Evolutionary conservation across 2,113 vertebrate species (phyloP).

Genomic region (Turnix velox): DNA sequence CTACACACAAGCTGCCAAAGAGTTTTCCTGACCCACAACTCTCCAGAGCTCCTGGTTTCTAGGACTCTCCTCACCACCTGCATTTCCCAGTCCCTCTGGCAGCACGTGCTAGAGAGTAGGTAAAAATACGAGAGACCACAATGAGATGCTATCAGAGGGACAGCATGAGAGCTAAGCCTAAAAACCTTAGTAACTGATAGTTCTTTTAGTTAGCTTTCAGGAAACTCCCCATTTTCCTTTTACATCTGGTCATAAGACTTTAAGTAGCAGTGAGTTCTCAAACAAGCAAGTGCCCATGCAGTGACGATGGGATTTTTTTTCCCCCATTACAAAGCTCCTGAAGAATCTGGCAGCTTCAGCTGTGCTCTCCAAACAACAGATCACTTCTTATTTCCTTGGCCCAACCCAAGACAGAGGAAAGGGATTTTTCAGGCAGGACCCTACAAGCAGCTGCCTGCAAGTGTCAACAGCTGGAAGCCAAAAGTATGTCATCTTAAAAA

Average conservation of each 20-base stretch:
- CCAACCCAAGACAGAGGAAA: neutral
- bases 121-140: neutral
- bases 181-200: neutral
- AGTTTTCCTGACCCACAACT: neutral
- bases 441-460: slow-evolving; percentile 3
- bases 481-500: neutral
- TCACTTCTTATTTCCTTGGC: neutral
- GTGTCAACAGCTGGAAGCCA: slow-evolving; percentile 42
- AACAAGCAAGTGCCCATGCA: neutral
- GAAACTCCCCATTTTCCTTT: neutral
- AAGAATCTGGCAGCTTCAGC: slow-evolving; percentile 50
- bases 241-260: neutral
- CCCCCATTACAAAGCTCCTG: neutral
- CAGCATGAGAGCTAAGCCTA: neutral
- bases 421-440: neutral
- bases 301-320: neutral
- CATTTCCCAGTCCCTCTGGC: neutral
- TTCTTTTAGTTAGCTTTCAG: neutral
- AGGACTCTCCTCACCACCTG: neutral
- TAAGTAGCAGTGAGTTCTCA: neutral
- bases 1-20: neutral
- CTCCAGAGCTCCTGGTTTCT: neutral
- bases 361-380: slow-evolving; percentile 49
- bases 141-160: neutral
- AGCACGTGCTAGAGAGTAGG: neutral